These are phyloP conservation scores for Kryptolebias marmoratus DNA, from an alignment of 2,113 vertebrate genomes.

Conservation along the genomic window DNA sequence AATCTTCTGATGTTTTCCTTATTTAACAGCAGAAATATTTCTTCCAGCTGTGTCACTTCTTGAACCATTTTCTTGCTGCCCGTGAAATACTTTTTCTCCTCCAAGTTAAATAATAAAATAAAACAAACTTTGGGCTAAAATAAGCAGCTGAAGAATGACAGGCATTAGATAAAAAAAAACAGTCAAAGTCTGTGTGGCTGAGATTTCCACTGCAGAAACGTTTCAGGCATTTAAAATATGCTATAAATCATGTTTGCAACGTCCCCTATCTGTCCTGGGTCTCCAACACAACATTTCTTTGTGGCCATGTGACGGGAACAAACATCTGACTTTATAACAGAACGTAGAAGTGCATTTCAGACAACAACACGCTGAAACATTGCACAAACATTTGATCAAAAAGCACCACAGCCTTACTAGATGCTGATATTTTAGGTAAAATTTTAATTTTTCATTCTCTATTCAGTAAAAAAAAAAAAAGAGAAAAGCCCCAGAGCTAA, in stretches of 20 bases:
- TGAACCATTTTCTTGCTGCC: too few relatives aligned
- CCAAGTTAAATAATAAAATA: too few relatives aligned
- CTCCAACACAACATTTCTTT: background rate
- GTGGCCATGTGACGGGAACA: background rate
- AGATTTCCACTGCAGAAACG: background rate
- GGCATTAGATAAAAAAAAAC: background rate
- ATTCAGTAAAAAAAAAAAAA: too few relatives aligned
- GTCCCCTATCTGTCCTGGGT: slow-evolving; percentile 4
- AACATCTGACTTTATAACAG: background rate
- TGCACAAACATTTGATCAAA: background rate
- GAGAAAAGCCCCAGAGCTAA: too few relatives aligned
- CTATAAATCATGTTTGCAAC: slow-evolving; percentile 7
- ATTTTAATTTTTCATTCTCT: too few relatives aligned
- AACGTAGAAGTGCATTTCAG: background rate
- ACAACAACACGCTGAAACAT: background rate
- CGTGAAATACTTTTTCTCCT: too few relatives aligned
- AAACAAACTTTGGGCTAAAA: too few relatives aligned
- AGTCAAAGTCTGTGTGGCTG: background rate
- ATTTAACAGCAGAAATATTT: too few relatives aligned
- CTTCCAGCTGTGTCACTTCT: too few relatives aligned
- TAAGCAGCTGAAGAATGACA: background rate
- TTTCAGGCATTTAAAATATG: background rate
- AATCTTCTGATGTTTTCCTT: too few relatives aligned
- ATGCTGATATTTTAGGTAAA: too few relatives aligned
- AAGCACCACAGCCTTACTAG: too few relatives aligned